Conservation (phyloP, 1,140 invertebrate genomes). For the Caenorhabditis brenneri region DNA sequence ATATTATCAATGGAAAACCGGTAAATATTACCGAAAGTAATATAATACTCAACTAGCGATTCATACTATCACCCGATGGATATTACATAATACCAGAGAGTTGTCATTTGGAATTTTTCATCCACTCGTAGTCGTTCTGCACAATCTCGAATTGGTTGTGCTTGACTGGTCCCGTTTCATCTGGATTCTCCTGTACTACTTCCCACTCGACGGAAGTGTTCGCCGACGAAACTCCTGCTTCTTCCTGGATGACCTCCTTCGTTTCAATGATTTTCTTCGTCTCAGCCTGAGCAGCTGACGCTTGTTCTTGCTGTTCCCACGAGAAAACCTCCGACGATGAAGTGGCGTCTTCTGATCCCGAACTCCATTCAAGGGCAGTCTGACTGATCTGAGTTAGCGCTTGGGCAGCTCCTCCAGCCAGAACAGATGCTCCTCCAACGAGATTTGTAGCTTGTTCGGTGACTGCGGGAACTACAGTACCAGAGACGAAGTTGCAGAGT, state of each 20-base stretch:
- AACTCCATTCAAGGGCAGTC: conserved; percentile 2
- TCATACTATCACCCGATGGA: neutral
- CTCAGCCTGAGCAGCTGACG: neutral
- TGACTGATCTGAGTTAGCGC: neutral
- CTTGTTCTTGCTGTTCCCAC: neutral
- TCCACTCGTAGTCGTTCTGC: conserved; percentile 24
- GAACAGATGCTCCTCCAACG: neutral
- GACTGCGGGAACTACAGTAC: neutral
- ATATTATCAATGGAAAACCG: neutral
- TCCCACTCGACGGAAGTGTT: neutral
- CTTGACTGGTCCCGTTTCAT: neutral
- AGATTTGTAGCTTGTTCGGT: conserved; percentile 3
- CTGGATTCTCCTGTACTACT: neutral
- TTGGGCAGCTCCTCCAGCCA: neutral
- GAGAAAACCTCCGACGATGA: neutral
- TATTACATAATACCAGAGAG: neutral
- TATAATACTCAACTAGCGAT: neutral
- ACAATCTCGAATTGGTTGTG: conserved; percentile 24
- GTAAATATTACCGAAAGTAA: conserved; percentile 16
- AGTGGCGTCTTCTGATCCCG: neutral
- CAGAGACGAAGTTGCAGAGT: neutral
- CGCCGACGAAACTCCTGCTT: neutral
- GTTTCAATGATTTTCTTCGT: neutral
- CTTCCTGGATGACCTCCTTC: neutral
- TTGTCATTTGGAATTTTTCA: conserved; percentile 21